These are phyloP conservation scores for Helarctos malayanus DNA, from an alignment of 2,797 vertebrate genomes.

Conservation along the genomic window DNA sequence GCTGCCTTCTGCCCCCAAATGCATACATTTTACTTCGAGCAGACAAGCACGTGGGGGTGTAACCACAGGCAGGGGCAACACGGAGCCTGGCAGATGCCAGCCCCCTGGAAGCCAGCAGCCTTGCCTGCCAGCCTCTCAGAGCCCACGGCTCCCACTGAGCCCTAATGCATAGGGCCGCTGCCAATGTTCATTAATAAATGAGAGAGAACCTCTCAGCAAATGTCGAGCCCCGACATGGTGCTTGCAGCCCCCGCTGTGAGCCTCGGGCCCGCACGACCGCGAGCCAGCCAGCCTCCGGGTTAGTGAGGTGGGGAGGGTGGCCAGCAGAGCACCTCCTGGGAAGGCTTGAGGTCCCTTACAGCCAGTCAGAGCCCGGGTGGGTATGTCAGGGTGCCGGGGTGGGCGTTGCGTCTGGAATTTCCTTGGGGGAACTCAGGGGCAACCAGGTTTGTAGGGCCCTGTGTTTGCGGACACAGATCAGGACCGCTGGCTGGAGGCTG, in stretches of 20 bases:
- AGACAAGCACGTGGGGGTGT: background rate
- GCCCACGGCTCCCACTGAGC: background rate
- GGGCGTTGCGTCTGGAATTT: background rate
- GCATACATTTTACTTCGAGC: background rate
- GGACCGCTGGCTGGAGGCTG: slow-evolving; percentile 20
- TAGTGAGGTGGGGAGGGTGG: background rate
- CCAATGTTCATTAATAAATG: slow-evolving; percentile 69
- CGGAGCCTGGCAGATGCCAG: background rate
- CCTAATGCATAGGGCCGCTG: slow-evolving; percentile 58
- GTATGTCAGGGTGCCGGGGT: background rate
- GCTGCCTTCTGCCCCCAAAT: background rate
- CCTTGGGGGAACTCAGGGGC: background rate
- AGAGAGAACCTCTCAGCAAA: slow-evolving; percentile 44
- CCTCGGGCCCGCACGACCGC: background rate
- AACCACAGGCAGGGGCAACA: background rate
- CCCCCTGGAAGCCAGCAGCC: background rate
- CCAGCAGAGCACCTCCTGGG: background rate
- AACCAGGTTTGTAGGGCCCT: background rate
- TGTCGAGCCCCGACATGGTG: background rate
- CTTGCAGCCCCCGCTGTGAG: background rate
- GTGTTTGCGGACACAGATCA: background rate
- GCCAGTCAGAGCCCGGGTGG: background rate
- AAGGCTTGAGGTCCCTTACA: background rate
- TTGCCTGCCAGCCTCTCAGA: background rate
- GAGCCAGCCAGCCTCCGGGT: background rate